Evolutionary conservation across 2,888 invertebrate species (phyloP), one percentile per base, ranked within the genome.

Genomic region (Parelbella ahira): DNA sequence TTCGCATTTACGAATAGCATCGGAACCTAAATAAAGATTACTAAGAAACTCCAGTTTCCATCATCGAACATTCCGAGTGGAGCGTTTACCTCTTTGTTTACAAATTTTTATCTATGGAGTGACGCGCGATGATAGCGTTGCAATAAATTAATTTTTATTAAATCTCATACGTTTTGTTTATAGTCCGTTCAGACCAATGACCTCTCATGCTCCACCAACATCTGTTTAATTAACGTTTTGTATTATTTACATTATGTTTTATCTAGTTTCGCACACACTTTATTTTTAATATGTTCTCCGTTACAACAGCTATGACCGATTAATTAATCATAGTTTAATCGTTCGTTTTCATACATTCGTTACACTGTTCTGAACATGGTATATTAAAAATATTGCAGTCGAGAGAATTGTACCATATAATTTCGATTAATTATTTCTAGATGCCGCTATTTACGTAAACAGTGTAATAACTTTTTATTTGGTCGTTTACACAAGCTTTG

Each of bases 131-230:
- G 67, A 66, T 68, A 67, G 23, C 11, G 32, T 52, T 48, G 57
- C 56, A 70, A 73, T 71, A 68, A 72, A 65, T 76, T 63, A 67
- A 50, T 65, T 64, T 67, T 74, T 67, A 74, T 72, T 72, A 68
- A 73, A 66, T 68, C 45, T 69, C 60, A 61, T 63, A 64, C 65
- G 7, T 66, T 68, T 65, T 79, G 77, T 81, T 81, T 79, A 68
- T 54, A 45, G 64, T 66, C 60, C 38, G 44, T 38, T 3, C 13
- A 21, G 49, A 27, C 36, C 38, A 45, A 46, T 47, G 49, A 28
- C 52, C 50, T 58, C 60, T 49, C 56, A 48, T 47, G 32, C 44
- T 38, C 34, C 63, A 28, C 34, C 27, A 42, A 42, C 29, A 69
- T 75, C 62, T 54, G 54, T 62, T 65, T 65, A 71, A 68, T 74